phyloP scores from a whole-genome alignment of 1,140 invertebrate species.

The Ectropis grisescens region DNA sequence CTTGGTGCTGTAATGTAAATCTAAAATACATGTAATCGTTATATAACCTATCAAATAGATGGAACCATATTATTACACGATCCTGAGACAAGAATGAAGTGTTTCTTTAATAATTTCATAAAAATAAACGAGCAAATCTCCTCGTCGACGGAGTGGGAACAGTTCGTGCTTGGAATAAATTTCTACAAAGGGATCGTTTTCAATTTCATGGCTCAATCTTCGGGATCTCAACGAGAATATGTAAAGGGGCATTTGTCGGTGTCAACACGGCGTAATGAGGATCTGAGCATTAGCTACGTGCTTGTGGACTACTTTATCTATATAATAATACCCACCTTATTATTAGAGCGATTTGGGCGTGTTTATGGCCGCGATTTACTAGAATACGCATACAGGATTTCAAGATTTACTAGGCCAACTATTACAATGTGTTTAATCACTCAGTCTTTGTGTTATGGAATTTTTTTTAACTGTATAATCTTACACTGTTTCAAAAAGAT shows the following conservation, averaged over 20 bases:
- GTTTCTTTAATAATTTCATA: constrained; percentile 63
- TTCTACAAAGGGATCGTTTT: constrained; percentile 68
- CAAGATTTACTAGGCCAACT: no score
- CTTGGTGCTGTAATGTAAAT: no score
- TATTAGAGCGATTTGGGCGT: no score
- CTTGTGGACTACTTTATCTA: constrained; percentile 17
- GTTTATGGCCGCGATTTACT: no score
- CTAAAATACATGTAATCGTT: no score
- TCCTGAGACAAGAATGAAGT: constrained; percentile 20
- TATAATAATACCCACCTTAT: no score
- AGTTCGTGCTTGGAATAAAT: constrained; percentile 67
- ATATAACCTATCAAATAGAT: no score
- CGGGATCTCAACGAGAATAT: constrained; percentile 65
- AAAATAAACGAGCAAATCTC: constrained; percentile 67
- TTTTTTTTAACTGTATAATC: no score
- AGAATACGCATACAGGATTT: no score
- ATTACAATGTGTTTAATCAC: no score
- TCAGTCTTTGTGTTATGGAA: no score
- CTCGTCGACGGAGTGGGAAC: constrained; percentile 49
- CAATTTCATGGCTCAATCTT: constrained; percentile 69
- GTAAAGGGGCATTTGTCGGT: constrained; percentile 66
- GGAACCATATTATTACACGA: constrained; percentile 10
- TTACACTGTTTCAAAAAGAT: no score
- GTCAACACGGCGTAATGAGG: constrained; percentile 65
- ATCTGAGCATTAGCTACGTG: constrained; percentile 42